Conservation (phyloP, 30 jellyfish, hydroid and myxozoan species). For the Aurelia sp. region DNA sequence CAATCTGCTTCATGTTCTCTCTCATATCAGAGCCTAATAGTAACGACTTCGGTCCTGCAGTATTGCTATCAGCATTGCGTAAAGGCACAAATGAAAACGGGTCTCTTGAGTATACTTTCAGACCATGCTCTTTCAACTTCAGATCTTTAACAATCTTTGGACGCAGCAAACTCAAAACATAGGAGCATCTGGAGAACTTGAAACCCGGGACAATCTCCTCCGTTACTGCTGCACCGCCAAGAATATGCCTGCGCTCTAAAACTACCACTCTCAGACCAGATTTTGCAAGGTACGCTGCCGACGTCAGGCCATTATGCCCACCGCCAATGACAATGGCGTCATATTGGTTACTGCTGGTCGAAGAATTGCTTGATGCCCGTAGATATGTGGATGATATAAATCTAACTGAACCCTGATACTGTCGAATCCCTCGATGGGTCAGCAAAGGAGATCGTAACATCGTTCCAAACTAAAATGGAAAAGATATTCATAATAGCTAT, state of each 20-base stretch:
- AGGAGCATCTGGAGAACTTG: slow-evolving; percentile 65
- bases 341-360: background rate
- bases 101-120: slow-evolving; percentile 47
- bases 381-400: no score
- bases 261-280: slow-evolving; percentile 58
- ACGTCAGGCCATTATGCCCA: slow-evolving; percentile 66
- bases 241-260: slow-evolving; percentile 44
- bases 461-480: no score
- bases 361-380: no score
- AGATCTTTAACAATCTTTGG: slow-evolving; percentile 56
- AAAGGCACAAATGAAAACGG: slow-evolving; percentile 57
- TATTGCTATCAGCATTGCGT: slow-evolving; percentile 16
- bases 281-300: slow-evolving; percentile 63
- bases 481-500: no score
- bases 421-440: no score
- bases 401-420: no score
- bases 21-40: slow-evolving; percentile 54
- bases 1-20: slow-evolving; percentile 42
- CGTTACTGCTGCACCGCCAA: slow-evolving; percentile 78
- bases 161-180: slow-evolving; percentile 57
- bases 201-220: slow-evolving; percentile 69
- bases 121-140: slow-evolving; percentile 43
- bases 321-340: slow-evolving; percentile 69
- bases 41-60: slow-evolving; percentile 46
- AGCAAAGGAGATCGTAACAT: no score